Conservation (phyloP, 2,113 vertebrate genomes). For the Furnarius figulus region DNA sequence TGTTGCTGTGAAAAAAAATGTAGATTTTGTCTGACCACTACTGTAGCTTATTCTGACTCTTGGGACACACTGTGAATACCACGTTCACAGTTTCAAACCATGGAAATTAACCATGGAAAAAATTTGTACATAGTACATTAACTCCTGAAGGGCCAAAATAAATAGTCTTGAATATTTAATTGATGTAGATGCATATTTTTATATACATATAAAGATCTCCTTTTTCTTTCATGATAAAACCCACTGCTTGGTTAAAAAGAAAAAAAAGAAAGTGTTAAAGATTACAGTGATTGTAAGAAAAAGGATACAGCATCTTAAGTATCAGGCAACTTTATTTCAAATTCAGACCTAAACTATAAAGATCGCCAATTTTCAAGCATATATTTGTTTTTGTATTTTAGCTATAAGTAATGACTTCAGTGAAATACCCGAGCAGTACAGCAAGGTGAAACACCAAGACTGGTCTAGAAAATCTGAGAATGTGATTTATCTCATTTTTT, state of each 20-base stretch:
- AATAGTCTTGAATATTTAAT: not conserved
- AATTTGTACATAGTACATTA: not conserved
- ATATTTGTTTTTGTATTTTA: not conserved
- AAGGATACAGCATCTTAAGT: not conserved
- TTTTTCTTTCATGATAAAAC: not conserved
- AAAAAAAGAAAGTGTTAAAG: too few species aligned
- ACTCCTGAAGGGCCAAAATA: not conserved
- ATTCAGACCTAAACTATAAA: not conserved
- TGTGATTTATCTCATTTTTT: not conserved
- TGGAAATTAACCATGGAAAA: not conserved
- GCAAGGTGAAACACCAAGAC: not conserved
- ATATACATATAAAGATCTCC: not conserved
- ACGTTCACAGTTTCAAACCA: not conserved
- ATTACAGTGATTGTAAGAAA: not conserved
- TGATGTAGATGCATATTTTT: not conserved
- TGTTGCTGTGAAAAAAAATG: not conserved
- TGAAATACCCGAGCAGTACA: not conserved
- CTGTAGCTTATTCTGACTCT: not conserved
- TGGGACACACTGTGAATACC: not conserved
- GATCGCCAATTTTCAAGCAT: not conserved
- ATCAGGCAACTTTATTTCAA: not conserved
- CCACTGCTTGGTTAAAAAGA: not conserved
- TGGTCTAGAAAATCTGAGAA: not conserved
- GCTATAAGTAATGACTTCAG: not conserved
- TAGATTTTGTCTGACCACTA: not conserved